A percentile compares a stretch with the other conserved stretches of the same genome.
These are phyloP conservation scores for Rhodinocichla rosea DNA, from an alignment of 2,113 vertebrate species.

Conservation along the genomic window DNA sequence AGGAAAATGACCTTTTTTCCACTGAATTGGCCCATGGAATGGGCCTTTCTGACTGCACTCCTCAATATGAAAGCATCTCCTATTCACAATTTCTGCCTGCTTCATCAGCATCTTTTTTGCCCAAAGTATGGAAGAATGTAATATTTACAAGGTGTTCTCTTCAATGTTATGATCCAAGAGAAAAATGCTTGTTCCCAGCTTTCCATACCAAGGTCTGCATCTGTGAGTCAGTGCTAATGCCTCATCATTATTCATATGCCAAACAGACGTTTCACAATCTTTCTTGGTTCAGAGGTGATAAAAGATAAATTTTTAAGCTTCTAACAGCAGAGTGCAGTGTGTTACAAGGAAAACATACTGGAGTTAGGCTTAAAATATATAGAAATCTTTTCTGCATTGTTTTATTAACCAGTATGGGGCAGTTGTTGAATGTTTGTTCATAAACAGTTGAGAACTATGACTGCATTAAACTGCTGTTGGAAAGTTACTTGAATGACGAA, in stretches of 20 bases:
- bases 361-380: not conserved
- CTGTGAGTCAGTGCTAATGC: not conserved
- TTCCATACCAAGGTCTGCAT: not conserved
- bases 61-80: not conserved
- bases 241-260: not conserved
- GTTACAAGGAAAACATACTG: conserved; percentile 37
- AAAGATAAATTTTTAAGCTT: not conserved
- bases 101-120: not conserved
- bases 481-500: not conserved
- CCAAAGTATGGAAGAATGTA: not conserved
- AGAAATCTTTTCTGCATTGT: not conserved
- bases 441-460: not conserved
- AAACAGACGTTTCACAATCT: not conserved
- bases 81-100: not conserved
- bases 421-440: not conserved
- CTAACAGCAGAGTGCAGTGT: conserved; percentile 72
- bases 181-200: not conserved
- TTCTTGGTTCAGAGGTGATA: not conserved
- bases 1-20: not conserved
- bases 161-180: not conserved
- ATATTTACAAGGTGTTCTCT: not conserved
- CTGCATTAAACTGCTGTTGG: not conserved
- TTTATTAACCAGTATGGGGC: not conserved
- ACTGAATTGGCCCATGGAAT: not conserved
- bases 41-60: accelerated